phyloP scores from a whole-genome alignment of 2,113 vertebrate species.

The human region DNA sequence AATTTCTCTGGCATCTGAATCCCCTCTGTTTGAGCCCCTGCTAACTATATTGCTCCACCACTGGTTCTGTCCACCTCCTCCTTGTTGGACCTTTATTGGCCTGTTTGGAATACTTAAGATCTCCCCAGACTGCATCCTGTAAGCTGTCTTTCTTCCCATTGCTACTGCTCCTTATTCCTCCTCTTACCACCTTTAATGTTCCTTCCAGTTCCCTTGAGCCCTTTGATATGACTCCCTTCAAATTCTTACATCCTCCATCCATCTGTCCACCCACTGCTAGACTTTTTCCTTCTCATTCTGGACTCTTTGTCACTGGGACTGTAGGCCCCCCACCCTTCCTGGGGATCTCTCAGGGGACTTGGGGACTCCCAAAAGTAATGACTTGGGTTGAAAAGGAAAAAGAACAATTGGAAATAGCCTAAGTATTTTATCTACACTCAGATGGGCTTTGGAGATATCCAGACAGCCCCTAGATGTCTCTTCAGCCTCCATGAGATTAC shows the following conservation, averaged over 20 bases:
- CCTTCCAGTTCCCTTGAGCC: background rate
- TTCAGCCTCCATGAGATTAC: background rate
- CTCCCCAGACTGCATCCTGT: background rate
- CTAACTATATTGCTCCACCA: background rate
- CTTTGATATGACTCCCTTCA: background rate
- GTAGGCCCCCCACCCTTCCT: background rate
- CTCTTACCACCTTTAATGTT: background rate
- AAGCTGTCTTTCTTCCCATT: background rate
- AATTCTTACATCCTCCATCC: background rate
- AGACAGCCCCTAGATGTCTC: background rate
- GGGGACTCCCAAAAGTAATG: background rate
- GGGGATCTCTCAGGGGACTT: background rate
- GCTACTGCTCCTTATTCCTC: background rate
- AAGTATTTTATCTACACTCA: background rate
- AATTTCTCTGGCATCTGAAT: background rate
- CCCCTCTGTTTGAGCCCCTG: background rate
- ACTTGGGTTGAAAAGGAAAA: background rate
- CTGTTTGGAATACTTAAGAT: conserved; percentile 9
- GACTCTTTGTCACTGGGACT: background rate
- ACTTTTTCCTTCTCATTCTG: background rate
- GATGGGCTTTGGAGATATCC: background rate
- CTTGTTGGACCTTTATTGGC: background rate
- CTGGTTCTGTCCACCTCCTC: background rate
- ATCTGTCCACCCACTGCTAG: background rate
- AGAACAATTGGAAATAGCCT: background rate